Evolutionary conservation across 2,797 vertebrate genomes (phyloP).

Genomic region (Scleropages formosus): DNA sequence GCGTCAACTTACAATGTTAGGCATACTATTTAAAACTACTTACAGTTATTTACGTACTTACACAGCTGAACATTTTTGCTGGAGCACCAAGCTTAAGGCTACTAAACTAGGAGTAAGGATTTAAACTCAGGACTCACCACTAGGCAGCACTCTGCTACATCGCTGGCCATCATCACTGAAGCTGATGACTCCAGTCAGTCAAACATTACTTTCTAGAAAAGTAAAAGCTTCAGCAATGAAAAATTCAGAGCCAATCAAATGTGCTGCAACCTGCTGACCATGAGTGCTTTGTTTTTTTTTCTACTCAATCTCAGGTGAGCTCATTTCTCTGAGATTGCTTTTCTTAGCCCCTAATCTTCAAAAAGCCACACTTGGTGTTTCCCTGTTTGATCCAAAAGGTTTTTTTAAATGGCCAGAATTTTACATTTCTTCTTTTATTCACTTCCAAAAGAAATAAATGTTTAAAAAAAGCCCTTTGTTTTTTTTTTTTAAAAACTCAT

Average conservation of each 20-base stretch:
- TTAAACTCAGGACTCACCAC: background rate
- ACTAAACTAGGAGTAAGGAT: too few relatives aligned
- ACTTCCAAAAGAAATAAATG: background rate
- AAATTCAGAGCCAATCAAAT: background rate
- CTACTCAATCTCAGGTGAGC: too few relatives aligned
- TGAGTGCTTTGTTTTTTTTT: background rate
- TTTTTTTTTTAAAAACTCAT: background rate
- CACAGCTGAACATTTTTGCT: too few relatives aligned
- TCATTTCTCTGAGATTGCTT: background rate
- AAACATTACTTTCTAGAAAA: background rate
- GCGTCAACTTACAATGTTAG: too few relatives aligned
- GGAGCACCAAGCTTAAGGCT: background rate
- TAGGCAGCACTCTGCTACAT: background rate
- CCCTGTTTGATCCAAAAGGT: background rate
- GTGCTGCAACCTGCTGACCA: background rate
- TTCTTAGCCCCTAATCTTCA: background rate
- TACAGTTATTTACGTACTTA: too few relatives aligned
- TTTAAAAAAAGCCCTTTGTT: background rate
- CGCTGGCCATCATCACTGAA: background rate
- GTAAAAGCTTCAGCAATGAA: background rate
- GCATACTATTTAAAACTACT: too few relatives aligned
- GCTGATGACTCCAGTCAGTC: background rate
- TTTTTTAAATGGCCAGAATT: background rate
- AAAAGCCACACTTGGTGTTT: background rate
- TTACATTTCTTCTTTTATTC: background rate